Evolutionary conservation across 2,113 vertebrate genomes (phyloP), one percentile per base, ranked within the genome.

Genomic region (Melozone crissalis): DNA sequence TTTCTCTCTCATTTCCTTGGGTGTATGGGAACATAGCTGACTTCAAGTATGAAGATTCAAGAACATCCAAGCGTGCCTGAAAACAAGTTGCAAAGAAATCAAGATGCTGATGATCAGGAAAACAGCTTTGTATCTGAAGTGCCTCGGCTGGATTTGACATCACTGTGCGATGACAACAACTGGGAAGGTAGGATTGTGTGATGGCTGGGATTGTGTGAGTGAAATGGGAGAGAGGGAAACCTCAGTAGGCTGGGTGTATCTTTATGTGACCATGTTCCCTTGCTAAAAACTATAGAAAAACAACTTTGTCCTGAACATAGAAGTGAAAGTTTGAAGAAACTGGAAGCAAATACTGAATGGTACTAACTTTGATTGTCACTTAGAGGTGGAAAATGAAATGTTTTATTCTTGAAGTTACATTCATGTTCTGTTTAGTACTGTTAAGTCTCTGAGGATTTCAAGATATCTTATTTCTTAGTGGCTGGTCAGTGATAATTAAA

Each of bases 31-130:
- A 97, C 78, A 43, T 95, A 99, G 93, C 98, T 99, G 99, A 98
- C 97, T 93, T 94, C 98, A 72, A 95, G 92, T 84, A 99, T 99
- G 99, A 99, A 99, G 98, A 99, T 99, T 95, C 99, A 99, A 98
- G 99, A 99, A 96, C 98, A 98, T 90, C 97, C 98, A 63, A 97
- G 97, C 86, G 66, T 97, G 77, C 98, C 98, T 87, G 99, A 99
- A 95, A 89, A 94, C 93, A 98, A 98, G 92, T 93, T 98, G 68
- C 97, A 97, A 72, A 97, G 98, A 90, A 97, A 90, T 76, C 97
- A 96, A 87, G 96, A 99, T 92, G 72, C 95, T 11, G 98, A 98
- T 33, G 96, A 97, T 84, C 98, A 98, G 72, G 98, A 98, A 77
- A 98, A 98, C 75, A 95, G 96, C 95, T 97, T 98, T 71, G 96